A percentile compares a stretch with the other conserved stretches of the same genome.
phyloP scores from a whole-genome alignment of 1,140 invertebrate species.

The Diachasmimorpha longicaudata region DNA sequence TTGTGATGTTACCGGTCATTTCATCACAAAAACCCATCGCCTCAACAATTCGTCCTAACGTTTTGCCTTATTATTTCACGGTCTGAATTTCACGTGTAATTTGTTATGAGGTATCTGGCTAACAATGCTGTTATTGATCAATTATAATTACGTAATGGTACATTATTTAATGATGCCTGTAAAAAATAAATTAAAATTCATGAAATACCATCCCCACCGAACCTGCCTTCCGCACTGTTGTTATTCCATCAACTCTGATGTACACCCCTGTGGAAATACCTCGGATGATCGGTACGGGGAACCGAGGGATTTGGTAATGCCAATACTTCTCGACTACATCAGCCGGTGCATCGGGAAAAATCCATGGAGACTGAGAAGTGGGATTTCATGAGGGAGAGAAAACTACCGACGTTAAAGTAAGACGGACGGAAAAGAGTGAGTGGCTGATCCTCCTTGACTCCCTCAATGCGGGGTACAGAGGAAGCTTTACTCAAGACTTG shows the following conservation, averaged over 20 bases:
- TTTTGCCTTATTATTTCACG: too few species aligned
- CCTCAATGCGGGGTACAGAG: neutral
- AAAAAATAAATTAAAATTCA: too few species aligned
- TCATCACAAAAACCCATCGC: too few species aligned
- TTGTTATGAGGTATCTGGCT: too few species aligned
- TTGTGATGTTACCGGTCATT: too few species aligned
- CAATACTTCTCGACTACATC: neutral
- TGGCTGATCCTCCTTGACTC: conserved; percentile 1
- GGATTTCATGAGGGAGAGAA: neutral
- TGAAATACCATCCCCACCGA: too few species aligned
- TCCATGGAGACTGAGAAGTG: neutral
- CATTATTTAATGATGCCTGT: too few species aligned
- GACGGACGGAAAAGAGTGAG: neutral
- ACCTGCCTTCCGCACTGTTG: neutral
- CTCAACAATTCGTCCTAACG: too few species aligned
- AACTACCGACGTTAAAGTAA: neutral
- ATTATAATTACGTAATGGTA: too few species aligned
- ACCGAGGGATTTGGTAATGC: neutral
- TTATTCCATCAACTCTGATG: neutral
- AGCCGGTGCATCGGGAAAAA: neutral
- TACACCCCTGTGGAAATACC: neutral
- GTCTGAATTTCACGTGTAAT: too few species aligned
- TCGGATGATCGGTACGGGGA: neutral
- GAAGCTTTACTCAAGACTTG: neutral
- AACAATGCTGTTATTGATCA: too few species aligned